Percentiles rank a stretch among this genome's conserved stretches.
phyloP scores from a whole-genome alignment of 2,888 invertebrate species.

The Drosophila anomalipes region DNA sequence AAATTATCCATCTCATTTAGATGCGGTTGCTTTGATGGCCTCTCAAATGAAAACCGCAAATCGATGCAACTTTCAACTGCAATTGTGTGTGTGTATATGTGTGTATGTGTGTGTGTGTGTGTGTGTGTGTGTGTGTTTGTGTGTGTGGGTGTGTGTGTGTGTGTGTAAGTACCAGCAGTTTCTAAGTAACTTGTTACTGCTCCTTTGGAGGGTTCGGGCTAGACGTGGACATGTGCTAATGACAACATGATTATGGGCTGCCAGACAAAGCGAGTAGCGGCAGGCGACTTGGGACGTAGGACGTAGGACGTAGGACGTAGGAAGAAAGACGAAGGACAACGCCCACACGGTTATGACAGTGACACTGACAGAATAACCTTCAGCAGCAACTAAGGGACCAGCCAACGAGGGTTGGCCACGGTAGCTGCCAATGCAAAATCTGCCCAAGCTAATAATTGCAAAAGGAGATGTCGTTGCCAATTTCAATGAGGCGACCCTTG shows the following conservation, averaged over 20 bases:
- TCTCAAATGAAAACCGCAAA: constrained; percentile 31
- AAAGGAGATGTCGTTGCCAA: constrained; percentile 64
- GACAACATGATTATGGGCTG: constrained; percentile 74
- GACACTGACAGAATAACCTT: constrained; percentile 57
- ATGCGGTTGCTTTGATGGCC: constrained; percentile 23
- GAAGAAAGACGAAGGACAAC: constrained; percentile 41
- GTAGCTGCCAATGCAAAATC: constrained; percentile 30
- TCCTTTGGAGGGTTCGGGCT: constrained; percentile 29
- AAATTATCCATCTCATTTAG: not conserved
- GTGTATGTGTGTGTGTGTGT: constrained; percentile 23
- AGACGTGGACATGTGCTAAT: constrained; percentile 62
- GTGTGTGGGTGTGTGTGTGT: constrained; percentile 16
- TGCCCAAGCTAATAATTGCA: constrained; percentile 56
- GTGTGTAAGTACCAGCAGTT: constrained; percentile 47
- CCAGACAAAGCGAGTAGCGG: constrained; percentile 47
- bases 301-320: constrained; percentile 23
- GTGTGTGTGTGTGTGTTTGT: constrained; percentile 31
- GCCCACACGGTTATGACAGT: constrained; percentile 76
- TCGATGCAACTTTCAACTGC: constrained; percentile 37
- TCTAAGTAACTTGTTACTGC: constrained; percentile 19
- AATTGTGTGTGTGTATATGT: constrained; percentile 10
- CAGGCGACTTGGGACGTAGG: constrained; percentile 28
- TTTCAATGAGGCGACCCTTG: constrained; percentile 57
- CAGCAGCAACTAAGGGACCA: constrained; percentile 22
- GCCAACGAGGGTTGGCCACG: constrained; percentile 45